Percentiles rank a stretch among this genome's conserved stretches.
Conservation (phyloP, 1,140 invertebrate species). For the Aphelenchoides besseyi region DNA sequence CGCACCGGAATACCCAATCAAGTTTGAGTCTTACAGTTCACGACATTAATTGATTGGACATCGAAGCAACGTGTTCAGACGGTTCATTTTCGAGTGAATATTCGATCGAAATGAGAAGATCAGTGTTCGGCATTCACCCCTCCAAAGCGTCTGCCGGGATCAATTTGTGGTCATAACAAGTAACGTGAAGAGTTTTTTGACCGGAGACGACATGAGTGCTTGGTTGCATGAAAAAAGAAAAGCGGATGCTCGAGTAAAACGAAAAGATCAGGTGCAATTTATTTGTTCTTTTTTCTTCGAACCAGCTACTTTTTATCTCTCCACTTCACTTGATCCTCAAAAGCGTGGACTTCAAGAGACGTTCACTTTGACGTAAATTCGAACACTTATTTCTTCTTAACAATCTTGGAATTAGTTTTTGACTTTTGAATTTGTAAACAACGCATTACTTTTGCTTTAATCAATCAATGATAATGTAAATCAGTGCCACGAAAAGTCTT, state of each 20-base stretch:
- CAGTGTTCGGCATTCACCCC: constrained; percentile 1
- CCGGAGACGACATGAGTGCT: neutral
- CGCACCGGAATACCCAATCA: too few relatives aligned
- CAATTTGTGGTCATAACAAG: neutral
- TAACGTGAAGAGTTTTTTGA: neutral
- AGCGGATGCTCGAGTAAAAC: too few relatives aligned
- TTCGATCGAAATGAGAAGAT: neutral
- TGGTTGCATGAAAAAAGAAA: neutral
- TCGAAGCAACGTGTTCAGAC: neutral
- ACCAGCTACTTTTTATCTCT: constrained; percentile 6
- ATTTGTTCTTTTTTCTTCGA: neutral
- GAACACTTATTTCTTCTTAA: too few relatives aligned
- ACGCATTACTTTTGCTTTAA: too few relatives aligned
- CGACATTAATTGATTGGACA: neutral
- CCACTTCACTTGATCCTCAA: neutral
- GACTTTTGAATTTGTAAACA: too few relatives aligned
- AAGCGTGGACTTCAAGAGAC: neutral
- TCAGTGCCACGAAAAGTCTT: too few relatives aligned
- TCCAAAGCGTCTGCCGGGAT: neutral
- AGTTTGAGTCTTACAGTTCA: neutral
- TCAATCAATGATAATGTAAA: too few relatives aligned
- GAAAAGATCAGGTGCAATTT: constrained; percentile 1
- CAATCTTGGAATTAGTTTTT: too few relatives aligned
- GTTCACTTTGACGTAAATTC: neutral
- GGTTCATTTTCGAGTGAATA: neutral